Conservation (phyloP, 53 echinoderm and acorn worm species). For the Echinarachnius parma region DNA sequence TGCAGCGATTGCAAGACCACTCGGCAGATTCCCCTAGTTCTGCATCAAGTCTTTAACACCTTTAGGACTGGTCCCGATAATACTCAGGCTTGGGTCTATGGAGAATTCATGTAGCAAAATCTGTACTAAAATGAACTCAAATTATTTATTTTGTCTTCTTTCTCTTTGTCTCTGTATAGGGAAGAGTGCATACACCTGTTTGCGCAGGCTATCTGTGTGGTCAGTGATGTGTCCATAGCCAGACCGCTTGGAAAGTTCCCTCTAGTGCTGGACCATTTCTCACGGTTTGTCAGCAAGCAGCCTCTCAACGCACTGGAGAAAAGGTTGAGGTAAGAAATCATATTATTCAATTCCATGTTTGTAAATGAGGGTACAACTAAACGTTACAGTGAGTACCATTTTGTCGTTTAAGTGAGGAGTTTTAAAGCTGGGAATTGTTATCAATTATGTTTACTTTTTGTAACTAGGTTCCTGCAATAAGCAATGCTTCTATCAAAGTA, state of each 20-base stretch:
- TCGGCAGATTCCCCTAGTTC: constrained; percentile 50
- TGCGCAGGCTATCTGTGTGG: constrained; percentile 73
- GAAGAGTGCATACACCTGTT: constrained; percentile 65
- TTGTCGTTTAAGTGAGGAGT: too few species aligned
- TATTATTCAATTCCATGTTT: too few species aligned
- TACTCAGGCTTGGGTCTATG: too few species aligned
- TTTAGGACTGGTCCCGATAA: too few species aligned
- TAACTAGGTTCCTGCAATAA: too few species aligned
- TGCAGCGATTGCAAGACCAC: constrained; percentile 54
- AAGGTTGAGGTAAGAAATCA: constrained; percentile 70
- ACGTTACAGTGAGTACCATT: too few species aligned
- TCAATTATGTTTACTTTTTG: neutral
- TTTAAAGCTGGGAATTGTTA: neutral
- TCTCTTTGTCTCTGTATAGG: too few species aligned
- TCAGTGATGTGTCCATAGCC: constrained; percentile 55
- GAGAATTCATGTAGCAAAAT: too few species aligned
- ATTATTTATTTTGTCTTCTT: too few species aligned
- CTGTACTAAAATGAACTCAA: too few species aligned
- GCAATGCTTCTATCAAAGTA: too few species aligned
- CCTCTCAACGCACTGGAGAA: constrained; percentile 78
- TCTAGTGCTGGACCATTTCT: constrained; percentile 79
- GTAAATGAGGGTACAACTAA: too few species aligned
- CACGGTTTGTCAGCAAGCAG: constrained; percentile 91
- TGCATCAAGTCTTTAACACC: constrained; percentile 93
- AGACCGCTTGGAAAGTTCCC: constrained; percentile 53